Percentiles rank a stretch among this genome's conserved stretches.
phyloP scores from a whole-genome alignment of 2,113 vertebrate species.

The Vulpes lagopus region DNA sequence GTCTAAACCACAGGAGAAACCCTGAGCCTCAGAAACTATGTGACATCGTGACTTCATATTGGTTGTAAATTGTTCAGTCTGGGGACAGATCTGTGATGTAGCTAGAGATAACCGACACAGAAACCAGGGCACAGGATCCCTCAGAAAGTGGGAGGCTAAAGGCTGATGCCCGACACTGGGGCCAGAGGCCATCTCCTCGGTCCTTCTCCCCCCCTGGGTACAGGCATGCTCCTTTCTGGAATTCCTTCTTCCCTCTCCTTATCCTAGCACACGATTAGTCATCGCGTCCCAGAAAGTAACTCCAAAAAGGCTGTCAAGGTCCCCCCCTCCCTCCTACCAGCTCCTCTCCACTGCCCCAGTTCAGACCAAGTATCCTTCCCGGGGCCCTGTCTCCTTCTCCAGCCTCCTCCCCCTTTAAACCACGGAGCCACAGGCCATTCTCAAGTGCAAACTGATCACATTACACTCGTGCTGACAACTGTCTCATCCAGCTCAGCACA shows the following conservation, averaged over 20 bases:
- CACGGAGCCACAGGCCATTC: neutral
- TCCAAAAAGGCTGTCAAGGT: neutral
- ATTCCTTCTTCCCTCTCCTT: neutral
- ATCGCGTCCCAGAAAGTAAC: neutral
- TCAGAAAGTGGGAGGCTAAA: neutral
- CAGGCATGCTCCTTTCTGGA: neutral
- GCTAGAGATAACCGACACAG: neutral
- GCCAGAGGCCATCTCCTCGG: neutral
- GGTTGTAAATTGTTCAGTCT: neutral
- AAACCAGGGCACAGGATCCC: neutral
- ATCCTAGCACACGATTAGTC: neutral
- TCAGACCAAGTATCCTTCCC: neutral
- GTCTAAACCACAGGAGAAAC: neutral
- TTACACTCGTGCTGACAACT: neutral
- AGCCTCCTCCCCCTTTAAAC: neutral
- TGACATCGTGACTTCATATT: neutral
- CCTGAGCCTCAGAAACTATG: neutral
- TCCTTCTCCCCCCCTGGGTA: neutral
- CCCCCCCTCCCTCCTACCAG: neutral
- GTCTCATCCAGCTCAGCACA: neutral
- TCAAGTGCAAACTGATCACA: neutral
- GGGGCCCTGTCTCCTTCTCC: neutral
- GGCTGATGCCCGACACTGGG: neutral
- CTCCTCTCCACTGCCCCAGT: neutral
- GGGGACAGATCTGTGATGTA: neutral